Percentiles rank a stretch among this genome's conserved stretches.
Conservation (phyloP, 35 echinoderm and acorn worm genomes). For the Anneissia japonica region DNA sequence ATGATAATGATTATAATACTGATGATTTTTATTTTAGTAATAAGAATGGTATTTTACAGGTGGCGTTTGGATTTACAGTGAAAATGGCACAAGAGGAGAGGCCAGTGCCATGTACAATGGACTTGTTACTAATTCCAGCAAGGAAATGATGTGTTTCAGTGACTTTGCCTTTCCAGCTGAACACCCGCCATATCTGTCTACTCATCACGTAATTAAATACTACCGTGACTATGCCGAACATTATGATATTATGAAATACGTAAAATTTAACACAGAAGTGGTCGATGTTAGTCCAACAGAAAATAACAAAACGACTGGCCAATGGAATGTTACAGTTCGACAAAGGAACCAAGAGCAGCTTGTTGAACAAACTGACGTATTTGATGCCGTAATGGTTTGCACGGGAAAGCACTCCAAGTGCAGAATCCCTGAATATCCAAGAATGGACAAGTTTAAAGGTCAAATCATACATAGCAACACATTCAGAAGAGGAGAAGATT, state of each 20-base stretch:
- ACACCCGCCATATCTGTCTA: constrained; percentile 50
- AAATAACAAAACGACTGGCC: constrained; percentile 29
- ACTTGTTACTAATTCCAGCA: constrained; percentile 76
- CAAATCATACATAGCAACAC: constrained; percentile 62
- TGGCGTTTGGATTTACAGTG: constrained; percentile 75
- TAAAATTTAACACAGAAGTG: constrained; percentile 68
- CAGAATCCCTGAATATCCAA: constrained; percentile 41
- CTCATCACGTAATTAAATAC: constrained; percentile 52
- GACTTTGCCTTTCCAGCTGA: constrained; percentile 68
- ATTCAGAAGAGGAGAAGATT: constrained; percentile 45
- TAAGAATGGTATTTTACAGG: constrained; percentile 43
- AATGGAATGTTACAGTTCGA: constrained; percentile 41
- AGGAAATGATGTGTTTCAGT: constrained; percentile 81
- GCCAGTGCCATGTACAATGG: constrained; percentile 61
- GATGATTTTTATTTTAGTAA: too few species aligned
- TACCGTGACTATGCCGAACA: constrained; percentile 51
- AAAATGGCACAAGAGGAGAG: constrained; percentile 22
- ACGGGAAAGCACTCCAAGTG: constrained; percentile 45
- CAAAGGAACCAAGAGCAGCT: neutral
- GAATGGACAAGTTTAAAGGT: constrained; percentile 69
- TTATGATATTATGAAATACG: constrained; percentile 56
- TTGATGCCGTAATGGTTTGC: constrained; percentile 82
- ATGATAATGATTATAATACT: too few species aligned
- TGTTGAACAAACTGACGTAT: constrained; percentile 3
- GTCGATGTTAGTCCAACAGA: constrained; percentile 29